These are phyloP conservation scores for Tenebrosternarchus preto DNA, from an alignment of 2,113 vertebrate genomes.

Conservation along the genomic window DNA sequence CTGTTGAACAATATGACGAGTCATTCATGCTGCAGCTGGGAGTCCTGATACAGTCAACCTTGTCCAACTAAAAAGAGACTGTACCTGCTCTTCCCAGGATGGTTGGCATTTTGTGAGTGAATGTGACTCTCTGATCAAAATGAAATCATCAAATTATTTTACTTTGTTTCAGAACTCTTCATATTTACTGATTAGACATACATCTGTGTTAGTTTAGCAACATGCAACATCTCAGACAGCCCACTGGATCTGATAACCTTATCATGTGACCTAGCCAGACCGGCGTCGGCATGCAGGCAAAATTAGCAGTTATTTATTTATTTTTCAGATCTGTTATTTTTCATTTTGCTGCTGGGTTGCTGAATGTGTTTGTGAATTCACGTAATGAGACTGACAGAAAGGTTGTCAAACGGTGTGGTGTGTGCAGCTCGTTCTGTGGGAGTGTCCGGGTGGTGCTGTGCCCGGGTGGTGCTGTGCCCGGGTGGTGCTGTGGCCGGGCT, in stretches of 20 bases:
- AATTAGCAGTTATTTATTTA: neutral
- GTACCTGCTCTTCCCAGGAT: neutral
- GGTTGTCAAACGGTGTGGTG: neutral
- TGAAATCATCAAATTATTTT: constrained; percentile 46
- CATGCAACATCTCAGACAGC: constrained; percentile 23
- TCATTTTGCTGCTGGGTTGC: neutral
- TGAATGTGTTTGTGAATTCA: neutral
- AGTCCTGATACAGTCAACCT: neutral
- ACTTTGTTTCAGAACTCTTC: constrained; percentile 48
- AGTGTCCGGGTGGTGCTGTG: neutral
- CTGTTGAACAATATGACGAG: neutral
- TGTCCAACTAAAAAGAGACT: neutral
- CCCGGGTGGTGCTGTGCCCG: constrained; percentile 2
- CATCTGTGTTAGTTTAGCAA: constrained; percentile 36
- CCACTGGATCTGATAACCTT: constrained; percentile 30
- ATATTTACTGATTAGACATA: constrained; percentile 46
- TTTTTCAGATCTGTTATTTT: neutral
- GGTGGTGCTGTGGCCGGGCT: neutral
- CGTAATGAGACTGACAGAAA: neutral
- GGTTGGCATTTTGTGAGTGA: constrained; percentile 25
- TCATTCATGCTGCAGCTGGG: neutral
- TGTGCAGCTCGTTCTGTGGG: neutral
- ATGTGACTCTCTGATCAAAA: constrained; percentile 37
- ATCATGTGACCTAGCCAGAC: neutral
- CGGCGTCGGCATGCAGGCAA: neutral